Evolutionary conservation across 2,888 invertebrate genomes (phyloP), one percentile per base, ranked within the genome.

Genomic region (Bursaphelenchus okinawaensis): DNA sequence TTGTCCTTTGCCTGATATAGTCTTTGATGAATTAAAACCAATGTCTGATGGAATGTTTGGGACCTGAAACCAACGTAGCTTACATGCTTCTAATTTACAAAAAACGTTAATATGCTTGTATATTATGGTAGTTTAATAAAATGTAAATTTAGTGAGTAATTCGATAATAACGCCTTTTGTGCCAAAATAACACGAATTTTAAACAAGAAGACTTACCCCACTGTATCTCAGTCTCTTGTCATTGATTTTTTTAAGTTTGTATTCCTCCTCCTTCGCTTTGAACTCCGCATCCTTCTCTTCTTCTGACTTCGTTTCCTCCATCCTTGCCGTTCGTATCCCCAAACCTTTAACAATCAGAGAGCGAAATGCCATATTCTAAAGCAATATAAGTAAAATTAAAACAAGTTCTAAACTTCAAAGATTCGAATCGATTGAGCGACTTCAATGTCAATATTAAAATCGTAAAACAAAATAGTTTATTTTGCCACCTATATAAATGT

Each of bases 31-130:
- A 28, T 68, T 65, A 66, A 61, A 76, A 12, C 76, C 78, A 52
- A 78, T 78, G 65, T 78, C 78, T 0, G 70, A 60, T 22, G 78
- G 76, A 52, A 79, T 76, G 7, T 72, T 71, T 8, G 79, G 79
- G 27, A 77, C 70, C 72, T 72, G 6, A 12, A 50, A 59, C n/a
- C 50, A 1, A 4, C 22, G 23, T 19, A 20, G 12, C 19, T n/a
- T 20, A 12, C 60, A 23, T 58, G 2, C 12, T 52, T 2, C 58
- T 19, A 57, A 57, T 29, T 29, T 52, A 2, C 22, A 57, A 4
- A 6, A 24, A 27, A 40, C 40, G 16, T 23, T 22, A 59, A 52
- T 16, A 6, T 54, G n/a, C 16, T 40, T 40, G 40, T 40, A 40
- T 16, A 40, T 40, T 19, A 16, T 16, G n/a, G n/a, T 40, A 16